Evolutionary conservation across 2,113 vertebrate species (phyloP).

Genomic region (Malaclemys terrapin): DNA sequence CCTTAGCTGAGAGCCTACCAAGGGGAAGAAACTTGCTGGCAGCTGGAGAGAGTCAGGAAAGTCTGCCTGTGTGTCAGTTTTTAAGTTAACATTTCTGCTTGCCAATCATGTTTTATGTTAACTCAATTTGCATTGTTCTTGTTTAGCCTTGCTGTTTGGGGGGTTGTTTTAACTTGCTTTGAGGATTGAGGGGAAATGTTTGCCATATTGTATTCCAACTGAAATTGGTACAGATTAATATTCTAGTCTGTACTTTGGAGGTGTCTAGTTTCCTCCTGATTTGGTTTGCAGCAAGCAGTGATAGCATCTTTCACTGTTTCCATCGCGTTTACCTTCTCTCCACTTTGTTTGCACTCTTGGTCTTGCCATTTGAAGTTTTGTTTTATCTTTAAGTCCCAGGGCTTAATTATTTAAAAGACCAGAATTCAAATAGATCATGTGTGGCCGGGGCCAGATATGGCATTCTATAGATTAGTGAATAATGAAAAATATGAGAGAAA

Average conservation of each 20-base stretch:
- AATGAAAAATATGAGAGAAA: not conserved
- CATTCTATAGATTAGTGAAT: not conserved
- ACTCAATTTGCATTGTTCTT: conserved; percentile 59
- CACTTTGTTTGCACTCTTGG: conserved; percentile 33
- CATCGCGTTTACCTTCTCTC: not conserved
- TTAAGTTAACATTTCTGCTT: not conserved
- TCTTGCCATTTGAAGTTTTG: conserved; percentile 18
- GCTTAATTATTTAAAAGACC: conserved; percentile 44
- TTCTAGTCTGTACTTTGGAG: not conserved
- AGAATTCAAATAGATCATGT: conserved; percentile 51
- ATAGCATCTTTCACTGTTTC: not conserved
- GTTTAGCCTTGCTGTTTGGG: conserved; percentile 54
- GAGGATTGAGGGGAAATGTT: not conserved
- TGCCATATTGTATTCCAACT: not conserved
- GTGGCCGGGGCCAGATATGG: not conserved
- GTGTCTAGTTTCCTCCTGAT: conserved; percentile 37
- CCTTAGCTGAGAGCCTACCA: not conserved
- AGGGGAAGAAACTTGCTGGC: not conserved
- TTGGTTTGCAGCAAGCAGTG: not conserved
- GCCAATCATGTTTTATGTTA: conserved; percentile 30
- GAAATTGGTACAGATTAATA: conserved; percentile 15
- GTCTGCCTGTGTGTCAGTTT: not conserved
- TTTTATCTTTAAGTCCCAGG: conserved; percentile 44
- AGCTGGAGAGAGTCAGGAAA: not conserved
- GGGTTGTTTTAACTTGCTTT: conserved; percentile 22